Evolutionary conservation across 2,113 vertebrate genomes (phyloP).

Genomic region (Numenius arquata): DNA sequence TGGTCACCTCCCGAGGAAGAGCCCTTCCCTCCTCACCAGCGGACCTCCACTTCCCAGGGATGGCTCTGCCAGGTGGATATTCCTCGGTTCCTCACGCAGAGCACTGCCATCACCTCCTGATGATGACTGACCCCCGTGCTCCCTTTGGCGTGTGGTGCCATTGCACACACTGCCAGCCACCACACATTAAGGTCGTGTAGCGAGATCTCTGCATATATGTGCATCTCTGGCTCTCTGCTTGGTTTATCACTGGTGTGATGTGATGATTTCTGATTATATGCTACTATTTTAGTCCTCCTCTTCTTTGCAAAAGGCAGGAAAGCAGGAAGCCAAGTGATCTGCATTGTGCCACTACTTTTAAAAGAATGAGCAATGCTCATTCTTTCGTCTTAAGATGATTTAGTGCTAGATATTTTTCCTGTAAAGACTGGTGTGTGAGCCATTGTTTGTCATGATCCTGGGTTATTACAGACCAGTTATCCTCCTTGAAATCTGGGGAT

Average conservation of each 20-base stretch:
- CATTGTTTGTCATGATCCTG: not conserved
- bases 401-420: not conserved
- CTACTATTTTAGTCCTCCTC: not conserved
- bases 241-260: not conserved
- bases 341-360: not conserved
- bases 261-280: not conserved
- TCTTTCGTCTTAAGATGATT: not conserved
- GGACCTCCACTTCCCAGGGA: too few species aligned
- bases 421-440: not conserved
- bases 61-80: not conserved
- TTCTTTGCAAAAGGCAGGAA: not conserved
- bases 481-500: not conserved
- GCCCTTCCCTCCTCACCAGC: too few species aligned
- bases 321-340: not conserved
- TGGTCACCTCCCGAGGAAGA: not conserved
- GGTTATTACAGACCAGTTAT: not conserved
- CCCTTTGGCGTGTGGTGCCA: accelerated
- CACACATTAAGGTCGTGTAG: not conserved
- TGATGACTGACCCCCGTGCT: accelerated
- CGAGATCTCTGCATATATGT: not conserved
- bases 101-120: not conserved
- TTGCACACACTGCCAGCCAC: not conserved
- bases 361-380: not conserved
- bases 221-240: not conserved
- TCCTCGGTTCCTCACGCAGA: not conserved